A percentile compares a stretch with the other conserved stretches of the same genome.
These are phyloP conservation scores for Hydrotaea diabolus DNA, from an alignment of 2,888 invertebrate genomes.

Conservation along the genomic window DNA sequence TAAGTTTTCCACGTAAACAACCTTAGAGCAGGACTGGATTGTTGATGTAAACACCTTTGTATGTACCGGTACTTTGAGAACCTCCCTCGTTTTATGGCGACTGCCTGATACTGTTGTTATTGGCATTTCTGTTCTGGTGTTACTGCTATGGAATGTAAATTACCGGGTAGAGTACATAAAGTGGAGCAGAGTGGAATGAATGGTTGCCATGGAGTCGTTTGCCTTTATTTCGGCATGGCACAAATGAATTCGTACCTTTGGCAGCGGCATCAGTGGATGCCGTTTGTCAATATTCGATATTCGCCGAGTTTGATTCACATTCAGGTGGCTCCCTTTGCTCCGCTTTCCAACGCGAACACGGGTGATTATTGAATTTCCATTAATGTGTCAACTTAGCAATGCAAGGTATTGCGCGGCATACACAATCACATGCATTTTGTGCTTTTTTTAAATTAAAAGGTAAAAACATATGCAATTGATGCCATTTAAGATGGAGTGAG, in stretches of 20 bases:
- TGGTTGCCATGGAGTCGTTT: not conserved
- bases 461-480: too few relatives aligned
- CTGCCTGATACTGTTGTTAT: slow-evolving; percentile 50
- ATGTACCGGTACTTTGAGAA: too few relatives aligned
- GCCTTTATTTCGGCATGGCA: slow-evolving; percentile 10
- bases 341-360: slow-evolving; percentile 19
- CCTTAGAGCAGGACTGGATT: too few relatives aligned
- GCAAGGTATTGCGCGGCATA: not conserved
- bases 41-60: too few relatives aligned
- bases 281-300: not conserved
- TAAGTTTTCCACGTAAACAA: too few relatives aligned
- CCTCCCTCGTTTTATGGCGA: not conserved
- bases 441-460: not conserved
- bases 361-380: slow-evolving; percentile 67
- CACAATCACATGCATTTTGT: not conserved
- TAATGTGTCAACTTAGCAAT: slow-evolving; percentile 64
- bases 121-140: not conserved
- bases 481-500: not conserved
- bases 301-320: not conserved
- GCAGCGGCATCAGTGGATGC: not conserved
- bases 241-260: not conserved
- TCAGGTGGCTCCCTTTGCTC: slow-evolving; percentile 58
- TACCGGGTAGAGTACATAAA: slow-evolving; percentile 60
- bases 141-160: slow-evolving; percentile 65
- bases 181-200: slow-evolving; percentile 16